phyloP scores from a whole-genome alignment of 2,113 vertebrate species.

The Spilogale gracilis region DNA sequence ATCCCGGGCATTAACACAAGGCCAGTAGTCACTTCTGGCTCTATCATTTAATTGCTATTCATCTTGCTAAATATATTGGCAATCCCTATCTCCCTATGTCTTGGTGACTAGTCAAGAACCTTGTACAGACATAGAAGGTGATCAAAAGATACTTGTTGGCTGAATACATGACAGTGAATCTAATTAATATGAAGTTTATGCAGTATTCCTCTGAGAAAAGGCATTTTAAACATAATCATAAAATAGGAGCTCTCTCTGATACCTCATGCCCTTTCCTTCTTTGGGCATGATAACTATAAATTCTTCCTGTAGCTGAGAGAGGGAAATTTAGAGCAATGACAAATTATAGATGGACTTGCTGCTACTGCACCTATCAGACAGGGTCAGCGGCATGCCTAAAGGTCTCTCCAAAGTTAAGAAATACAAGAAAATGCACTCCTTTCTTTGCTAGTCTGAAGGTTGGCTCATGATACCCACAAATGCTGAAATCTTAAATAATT shows the following conservation, averaged over 20 bases:
- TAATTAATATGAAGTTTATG: too few species aligned
- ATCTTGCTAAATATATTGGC: too few species aligned
- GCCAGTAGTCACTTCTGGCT: too few species aligned
- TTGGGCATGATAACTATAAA: neutral
- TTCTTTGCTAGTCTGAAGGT: neutral
- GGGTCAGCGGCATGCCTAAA: neutral
- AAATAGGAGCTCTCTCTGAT: neutral
- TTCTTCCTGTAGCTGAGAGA: neutral
- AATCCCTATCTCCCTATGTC: too few species aligned
- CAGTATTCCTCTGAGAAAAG: neutral
- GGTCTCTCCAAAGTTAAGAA: neutral
- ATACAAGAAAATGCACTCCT: neutral
- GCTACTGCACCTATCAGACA: neutral
- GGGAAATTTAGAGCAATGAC: neutral
- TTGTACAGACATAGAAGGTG: too few species aligned
- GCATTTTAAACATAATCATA: neutral
- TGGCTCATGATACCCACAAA: neutral
- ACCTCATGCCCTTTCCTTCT: neutral
- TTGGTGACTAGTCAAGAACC: too few species aligned
- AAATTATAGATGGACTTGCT: neutral
- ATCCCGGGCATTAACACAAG: too few species aligned
- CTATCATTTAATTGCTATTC: too few species aligned
- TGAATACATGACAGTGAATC: too few species aligned
- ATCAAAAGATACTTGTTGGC: too few species aligned
- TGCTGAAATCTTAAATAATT: neutral